A percentile compares a stretch with the other conserved stretches of the same genome.
These are phyloP conservation scores for Apodemus speciosus DNA, from an alignment of 2,113 vertebrate genomes.

Conservation along the genomic window DNA sequence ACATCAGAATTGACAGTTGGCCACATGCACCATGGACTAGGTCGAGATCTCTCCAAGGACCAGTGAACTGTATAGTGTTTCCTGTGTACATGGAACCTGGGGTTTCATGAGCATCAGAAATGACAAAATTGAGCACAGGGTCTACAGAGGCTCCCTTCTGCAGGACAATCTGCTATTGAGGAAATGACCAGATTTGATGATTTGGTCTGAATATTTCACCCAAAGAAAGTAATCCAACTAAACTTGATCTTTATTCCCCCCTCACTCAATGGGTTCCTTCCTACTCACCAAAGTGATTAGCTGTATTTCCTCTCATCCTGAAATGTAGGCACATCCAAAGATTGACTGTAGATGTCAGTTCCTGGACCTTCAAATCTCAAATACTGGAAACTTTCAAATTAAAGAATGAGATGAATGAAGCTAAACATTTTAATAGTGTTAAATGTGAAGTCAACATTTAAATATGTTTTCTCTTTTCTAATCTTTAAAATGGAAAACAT, in stretches of 20 bases:
- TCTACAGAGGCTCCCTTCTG: neutral
- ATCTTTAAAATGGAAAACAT: constrained; percentile 9
- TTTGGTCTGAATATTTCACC: neutral
- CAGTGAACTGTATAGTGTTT: fast-evolving
- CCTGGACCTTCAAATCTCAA: too few relatives aligned
- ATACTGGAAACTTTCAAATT: too few relatives aligned
- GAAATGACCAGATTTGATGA: neutral
- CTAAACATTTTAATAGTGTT: neutral
- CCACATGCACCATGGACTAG: too few relatives aligned
- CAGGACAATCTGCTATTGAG: neutral
- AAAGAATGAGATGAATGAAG: neutral
- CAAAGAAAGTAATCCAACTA: neutral
- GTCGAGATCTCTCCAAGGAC: neutral
- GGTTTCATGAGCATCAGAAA: neutral
- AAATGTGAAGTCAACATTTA: neutral
- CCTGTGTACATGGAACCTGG: fast-evolving
- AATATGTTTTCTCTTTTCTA: neutral
- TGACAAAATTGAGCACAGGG: neutral
- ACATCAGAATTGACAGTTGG: neutral
- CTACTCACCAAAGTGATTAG: neutral
- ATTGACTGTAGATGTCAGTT: neutral
- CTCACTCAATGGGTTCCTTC: neutral
- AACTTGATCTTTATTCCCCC: neutral
- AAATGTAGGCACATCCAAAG: neutral
- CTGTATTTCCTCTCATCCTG: neutral